phyloP scores from a whole-genome alignment of 1,140 invertebrate genomes.

The Drosophila virilis region DNA sequence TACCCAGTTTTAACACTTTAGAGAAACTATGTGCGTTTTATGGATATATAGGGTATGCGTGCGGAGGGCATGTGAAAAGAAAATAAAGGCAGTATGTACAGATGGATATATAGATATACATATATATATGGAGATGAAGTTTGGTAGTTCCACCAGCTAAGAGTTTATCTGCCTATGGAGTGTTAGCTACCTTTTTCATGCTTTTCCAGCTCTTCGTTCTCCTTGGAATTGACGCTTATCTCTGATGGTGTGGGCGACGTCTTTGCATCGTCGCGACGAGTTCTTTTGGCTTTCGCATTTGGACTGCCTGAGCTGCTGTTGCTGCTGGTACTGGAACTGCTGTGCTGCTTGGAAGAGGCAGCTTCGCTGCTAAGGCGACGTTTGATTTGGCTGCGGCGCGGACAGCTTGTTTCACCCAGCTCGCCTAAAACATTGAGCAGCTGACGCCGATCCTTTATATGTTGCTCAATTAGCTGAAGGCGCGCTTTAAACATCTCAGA shows the following conservation, averaged over 20 bases:
- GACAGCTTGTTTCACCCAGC: constrained; percentile 9
- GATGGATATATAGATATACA: background rate
- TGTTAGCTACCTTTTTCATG: constrained; percentile 62
- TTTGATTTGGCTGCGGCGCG: constrained; percentile 42
- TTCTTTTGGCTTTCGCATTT: constrained; percentile 35
- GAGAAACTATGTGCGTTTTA: constrained; percentile 15
- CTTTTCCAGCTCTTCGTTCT: constrained; percentile 74
- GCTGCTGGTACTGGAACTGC: constrained; percentile 38
- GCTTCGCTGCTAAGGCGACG: constrained; percentile 39
- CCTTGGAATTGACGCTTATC: constrained; percentile 75
- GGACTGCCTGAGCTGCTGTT: constrained; percentile 53
- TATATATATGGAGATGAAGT: background rate
- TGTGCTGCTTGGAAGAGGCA: constrained; percentile 15
- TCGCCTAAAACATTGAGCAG: constrained; percentile 41
- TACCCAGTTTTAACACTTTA: constrained; percentile 13
- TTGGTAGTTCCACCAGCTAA: background rate
- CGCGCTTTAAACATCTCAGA: constrained; percentile 51
- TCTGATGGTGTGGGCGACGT: constrained; percentile 76
- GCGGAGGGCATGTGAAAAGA: constrained; percentile 64
- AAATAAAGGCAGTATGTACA: constrained; percentile 39
- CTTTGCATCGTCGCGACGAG: constrained; percentile 43
- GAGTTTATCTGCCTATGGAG: background rate
- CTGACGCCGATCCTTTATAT: constrained; percentile 44
- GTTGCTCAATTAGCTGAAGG: constrained; percentile 43
- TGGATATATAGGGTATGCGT: constrained; percentile 22